Percentiles rank a stretch among this genome's conserved stretches.
Conservation (phyloP, 2,888 invertebrate genomes). For the Mantis religiosa region DNA sequence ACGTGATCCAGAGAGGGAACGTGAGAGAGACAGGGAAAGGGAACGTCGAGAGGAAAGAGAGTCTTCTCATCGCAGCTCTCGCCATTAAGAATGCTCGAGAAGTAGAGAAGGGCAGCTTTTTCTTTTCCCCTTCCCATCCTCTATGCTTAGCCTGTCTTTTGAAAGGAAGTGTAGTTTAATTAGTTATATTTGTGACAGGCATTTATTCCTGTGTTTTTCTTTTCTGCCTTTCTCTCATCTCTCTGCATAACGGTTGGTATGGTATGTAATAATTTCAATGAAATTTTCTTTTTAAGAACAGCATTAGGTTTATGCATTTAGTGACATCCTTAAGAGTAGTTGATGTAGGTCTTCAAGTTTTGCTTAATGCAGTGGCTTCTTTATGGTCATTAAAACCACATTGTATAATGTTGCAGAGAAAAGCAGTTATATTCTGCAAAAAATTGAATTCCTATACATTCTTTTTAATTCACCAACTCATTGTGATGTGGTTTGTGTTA, state of each 20-base stretch:
- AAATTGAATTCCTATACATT: neutral
- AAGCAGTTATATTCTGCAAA: neutral
- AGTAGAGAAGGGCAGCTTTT: neutral
- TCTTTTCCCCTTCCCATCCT: neutral
- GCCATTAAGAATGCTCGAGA: constrained; percentile 50
- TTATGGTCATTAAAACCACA: neutral
- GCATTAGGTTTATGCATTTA: neutral
- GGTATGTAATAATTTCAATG: neutral
- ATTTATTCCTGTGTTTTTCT: neutral
- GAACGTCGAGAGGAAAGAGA: constrained; percentile 39
- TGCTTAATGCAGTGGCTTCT: neutral
- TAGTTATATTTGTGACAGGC: neutral
- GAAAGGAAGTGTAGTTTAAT: neutral
- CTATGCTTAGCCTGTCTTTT: neutral
- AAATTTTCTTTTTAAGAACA: neutral
- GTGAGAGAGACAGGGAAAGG: constrained; percentile 27
- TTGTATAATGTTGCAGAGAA: neutral
- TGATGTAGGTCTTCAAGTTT: neutral
- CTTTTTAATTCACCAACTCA: neutral
- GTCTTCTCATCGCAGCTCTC: constrained; percentile 57
- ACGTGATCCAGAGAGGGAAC: constrained; percentile 30
- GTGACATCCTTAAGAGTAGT: neutral
- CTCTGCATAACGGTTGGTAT: neutral
- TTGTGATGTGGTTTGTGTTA: neutral
- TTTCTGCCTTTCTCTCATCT: neutral